Percentiles rank a stretch among this genome's conserved stretches.
phyloP scores from a whole-genome alignment of 2,888 invertebrate genomes.

The Xestia c-nigrum region DNA sequence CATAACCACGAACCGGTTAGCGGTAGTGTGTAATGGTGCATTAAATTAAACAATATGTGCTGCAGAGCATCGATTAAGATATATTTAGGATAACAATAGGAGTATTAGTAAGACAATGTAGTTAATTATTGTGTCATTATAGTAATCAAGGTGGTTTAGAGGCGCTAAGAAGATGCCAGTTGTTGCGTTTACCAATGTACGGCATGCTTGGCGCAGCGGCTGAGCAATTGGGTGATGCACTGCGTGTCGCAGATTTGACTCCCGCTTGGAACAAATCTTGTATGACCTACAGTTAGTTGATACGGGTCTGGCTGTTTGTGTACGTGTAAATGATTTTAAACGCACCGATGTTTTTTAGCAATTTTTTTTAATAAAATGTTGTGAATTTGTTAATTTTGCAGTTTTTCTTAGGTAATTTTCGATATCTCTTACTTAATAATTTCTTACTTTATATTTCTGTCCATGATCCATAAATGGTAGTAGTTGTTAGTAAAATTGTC shows the following conservation, averaged over 20 bases:
- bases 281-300: neutral
- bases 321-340: neutral
- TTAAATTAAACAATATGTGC: conserved; percentile 31
- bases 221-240: neutral
- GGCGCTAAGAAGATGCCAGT: neutral
- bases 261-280: neutral
- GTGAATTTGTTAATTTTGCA: no score
- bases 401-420: no score
- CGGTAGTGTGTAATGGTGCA: conserved; percentile 31
- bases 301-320: neutral
- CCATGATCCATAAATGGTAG: neutral
- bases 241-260: no score
- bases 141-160: neutral
- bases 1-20: neutral
- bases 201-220: neutral
- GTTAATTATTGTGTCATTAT: neutral
- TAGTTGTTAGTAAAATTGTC: neutral
- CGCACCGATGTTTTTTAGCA: neutral
- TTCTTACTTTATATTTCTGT: neutral
- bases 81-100: conserved; percentile 10
- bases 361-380: no score
- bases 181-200: neutral
- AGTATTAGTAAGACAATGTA: conserved; percentile 2
- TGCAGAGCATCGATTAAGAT: conserved; percentile 9
- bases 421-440: neutral